Percentiles rank a stretch among this genome's conserved stretches.
These are phyloP conservation scores for Scalopus aquaticus DNA, from an alignment of 2,113 vertebrate genomes.

Conservation along the genomic window DNA sequence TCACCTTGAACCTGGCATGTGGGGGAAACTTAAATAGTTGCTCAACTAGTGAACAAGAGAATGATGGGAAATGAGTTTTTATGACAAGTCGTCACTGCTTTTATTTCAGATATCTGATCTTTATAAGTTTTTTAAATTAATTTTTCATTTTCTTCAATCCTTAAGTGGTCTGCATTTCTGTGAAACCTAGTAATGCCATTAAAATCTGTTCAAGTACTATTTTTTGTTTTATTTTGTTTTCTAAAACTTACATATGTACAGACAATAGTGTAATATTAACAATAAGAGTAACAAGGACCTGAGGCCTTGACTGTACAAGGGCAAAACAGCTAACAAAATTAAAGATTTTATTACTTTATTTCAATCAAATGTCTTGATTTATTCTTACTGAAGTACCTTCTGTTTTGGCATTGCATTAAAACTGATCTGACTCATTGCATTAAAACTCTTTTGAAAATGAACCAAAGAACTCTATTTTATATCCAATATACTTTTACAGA, in stretches of 20 bases:
- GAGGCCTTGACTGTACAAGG: neutral
- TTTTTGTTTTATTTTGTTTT: neutral
- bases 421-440: neutral
- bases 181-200: neutral
- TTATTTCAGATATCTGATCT: neutral
- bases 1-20: neutral
- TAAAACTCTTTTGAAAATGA: neutral
- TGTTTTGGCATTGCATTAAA: conserved; percentile 13
- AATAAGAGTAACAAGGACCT: neutral
- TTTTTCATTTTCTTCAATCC: neutral
- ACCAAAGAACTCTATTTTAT: conserved; percentile 17
- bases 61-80: neutral
- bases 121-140: neutral
- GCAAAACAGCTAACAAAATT: conserved; percentile 13
- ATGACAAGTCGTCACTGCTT: neutral
- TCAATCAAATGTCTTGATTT: neutral
- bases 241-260: neutral
- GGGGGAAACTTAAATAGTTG: neutral
- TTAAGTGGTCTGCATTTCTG: neutral
- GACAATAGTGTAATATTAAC: neutral
- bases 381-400: neutral
- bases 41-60: neutral
- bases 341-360: neutral
- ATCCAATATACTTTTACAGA: neutral
- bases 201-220: neutral